Evolutionary conservation across 1,140 invertebrate species (phyloP), one percentile per base, ranked within the genome.

Genomic region (Acromyrmex charruanus): DNA sequence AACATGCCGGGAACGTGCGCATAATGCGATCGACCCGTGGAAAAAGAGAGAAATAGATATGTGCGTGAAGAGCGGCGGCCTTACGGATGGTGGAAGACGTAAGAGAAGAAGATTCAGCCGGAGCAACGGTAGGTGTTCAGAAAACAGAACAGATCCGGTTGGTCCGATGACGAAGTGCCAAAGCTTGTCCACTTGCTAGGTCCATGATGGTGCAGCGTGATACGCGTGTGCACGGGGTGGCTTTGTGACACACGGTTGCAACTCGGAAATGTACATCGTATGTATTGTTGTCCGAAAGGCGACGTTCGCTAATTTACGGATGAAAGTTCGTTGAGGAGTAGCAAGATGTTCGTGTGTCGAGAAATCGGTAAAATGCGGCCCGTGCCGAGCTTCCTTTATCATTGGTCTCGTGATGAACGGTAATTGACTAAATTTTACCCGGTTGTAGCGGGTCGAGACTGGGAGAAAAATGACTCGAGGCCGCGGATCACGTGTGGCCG

Each of bases 71-170:
- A 94, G 90, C 91, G 91, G 92, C 93, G 91, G 91, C 92, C 92
- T 86, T 93, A 92, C 92, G 80, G 90, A 88, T 92, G 93, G 89
- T 94, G 92, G 90, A 92, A 90, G 88, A 91, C 91, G 74, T 69
- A 81, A 74, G 72, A 89, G 14, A 55, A 72, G 66, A 89, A 88
- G 63, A 51, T 77, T 68, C 63, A 79, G 87, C 77, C 81, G 90
- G 79, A 93, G 66, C 92, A 92, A 92, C 91, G 80, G 86, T 84
- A 88, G 89, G 79, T 92, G 92, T 94, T 94, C 93, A 94, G 91
- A 94, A 94, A 94, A 94, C 92, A 94, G 94, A 95, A 94, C 93
- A 94, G 89, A 86, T 92, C 91, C 87, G 87, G 91, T 94, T 94
- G 92, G 74, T 93, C 85, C 89, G 77, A 85, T 89, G 92, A 87